Base-by-base conservation (phyloP, 1,140 invertebrate species). In the Pseudomyrmex dendroicus region DNA sequence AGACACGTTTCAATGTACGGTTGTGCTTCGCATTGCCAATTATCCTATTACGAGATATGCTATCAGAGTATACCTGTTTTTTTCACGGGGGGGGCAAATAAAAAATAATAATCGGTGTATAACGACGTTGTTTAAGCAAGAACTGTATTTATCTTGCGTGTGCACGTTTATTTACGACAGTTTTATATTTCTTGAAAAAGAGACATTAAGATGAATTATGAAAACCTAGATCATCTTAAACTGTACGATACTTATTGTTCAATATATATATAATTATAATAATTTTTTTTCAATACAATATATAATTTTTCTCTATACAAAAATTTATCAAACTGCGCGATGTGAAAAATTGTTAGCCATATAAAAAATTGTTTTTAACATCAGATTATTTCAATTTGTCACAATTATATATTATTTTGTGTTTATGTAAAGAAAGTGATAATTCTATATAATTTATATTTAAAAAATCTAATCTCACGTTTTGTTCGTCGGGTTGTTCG, bases 401-500 rank as follows among this genome's bases (percentile, higher is more conserved):
- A 7, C 0, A 35, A 35, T 35, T 35, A 7, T 35, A 35, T 35
- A 35, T 35, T 35, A 35, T 35, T 35, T 35, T 35, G 35, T 35
- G 35, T 35, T 35, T 35, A 35, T 35, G 35, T 35, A 7, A 35
- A 4, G 5, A 35, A 35, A 35, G 35, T 7, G 35, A 35, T 35
- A 35, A 35, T 35, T 35, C 35, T 35, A 35, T 5, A 35, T n/a
- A 78, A 70, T 78, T 70, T 68, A 7, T 57, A 48, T 48, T 4
- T 25, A 8, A 12, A 72, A 59, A 66, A 57, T 1, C 5, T 7
- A 35, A 35, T 35, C 35, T 35, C 35, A 35, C 35, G 35, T 35
- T 35, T 78, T 59, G 59, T 70, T 78, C 15, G 70, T 67, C 15
- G 13, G n/a, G 35, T n/a, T n/a, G n/a, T n/a, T n/a, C n/a, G n/a